Evolutionary conservation across 2,797 vertebrate species (phyloP).

Genomic region (Sparidentex hasta): DNA sequence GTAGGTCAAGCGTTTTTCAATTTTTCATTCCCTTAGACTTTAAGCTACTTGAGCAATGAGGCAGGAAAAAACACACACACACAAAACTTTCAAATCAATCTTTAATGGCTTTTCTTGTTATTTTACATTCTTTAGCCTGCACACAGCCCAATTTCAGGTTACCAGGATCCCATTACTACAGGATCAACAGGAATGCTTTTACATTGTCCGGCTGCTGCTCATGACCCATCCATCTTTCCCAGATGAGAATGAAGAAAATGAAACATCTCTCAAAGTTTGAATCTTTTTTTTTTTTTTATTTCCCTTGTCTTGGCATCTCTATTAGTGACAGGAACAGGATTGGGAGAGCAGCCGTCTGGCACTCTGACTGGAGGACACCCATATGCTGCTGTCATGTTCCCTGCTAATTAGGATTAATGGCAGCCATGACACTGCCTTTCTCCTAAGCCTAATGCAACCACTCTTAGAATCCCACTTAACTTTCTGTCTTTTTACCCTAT

Average conservation of each 20-base stretch:
- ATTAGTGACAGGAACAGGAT: conserved; percentile 57
- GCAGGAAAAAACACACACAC: conserved; percentile 5
- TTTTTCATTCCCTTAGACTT: conserved; percentile 50
- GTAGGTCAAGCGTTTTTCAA: conserved; percentile 49
- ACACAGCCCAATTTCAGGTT: conserved; percentile 39
- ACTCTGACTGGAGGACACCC: conserved; percentile 66
- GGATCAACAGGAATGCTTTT: conserved; percentile 68
- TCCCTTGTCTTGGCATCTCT: conserved; percentile 50
- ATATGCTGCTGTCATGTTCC: conserved; percentile 79
- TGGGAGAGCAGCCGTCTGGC: conserved; percentile 51
- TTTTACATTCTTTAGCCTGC: conserved; percentile 40
- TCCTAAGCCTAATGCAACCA: conserved; percentile 44
- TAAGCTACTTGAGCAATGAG: conserved; percentile 10
- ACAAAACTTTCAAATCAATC: conserved; percentile 62
- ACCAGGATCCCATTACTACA: conserved; percentile 35
- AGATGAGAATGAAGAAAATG: conserved; percentile 36
- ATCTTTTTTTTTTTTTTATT: conserved; percentile 49
- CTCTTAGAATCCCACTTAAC: conserved; percentile 55
- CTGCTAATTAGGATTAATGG: conserved; percentile 83
- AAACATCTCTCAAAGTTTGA: conserved; percentile 56
- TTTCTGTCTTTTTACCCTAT: conserved; percentile 33
- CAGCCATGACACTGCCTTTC: conserved; percentile 57
- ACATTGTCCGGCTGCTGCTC: conserved; percentile 52
- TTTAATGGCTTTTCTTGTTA: conserved; percentile 56
- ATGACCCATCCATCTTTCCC: conserved; percentile 66